Base-by-base conservation (phyloP, 1,140 invertebrate species). In the Physella acuta region DNA sequence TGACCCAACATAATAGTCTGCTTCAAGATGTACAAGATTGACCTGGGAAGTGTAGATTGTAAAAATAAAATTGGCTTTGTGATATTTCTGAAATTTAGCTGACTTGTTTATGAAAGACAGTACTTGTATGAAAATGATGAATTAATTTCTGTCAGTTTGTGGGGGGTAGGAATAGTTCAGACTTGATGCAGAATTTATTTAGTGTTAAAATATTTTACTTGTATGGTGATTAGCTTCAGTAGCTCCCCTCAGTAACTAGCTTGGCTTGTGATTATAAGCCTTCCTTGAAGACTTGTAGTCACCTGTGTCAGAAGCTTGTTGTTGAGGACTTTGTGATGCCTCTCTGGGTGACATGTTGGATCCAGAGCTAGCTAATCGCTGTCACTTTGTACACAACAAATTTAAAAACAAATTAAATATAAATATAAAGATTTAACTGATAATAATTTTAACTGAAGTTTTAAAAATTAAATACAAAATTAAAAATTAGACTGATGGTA, bases 261-360 rank as follows among this genome's bases (percentile, higher is more conserved):
- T 52, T 17, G 17, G 51, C 20, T 16, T 26, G 26, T 17, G 51
- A 26, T 16, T 26, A 52, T n/a, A 17, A 52, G 51, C 3, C 26
- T 26, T n/a, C 20, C 26, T 52, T 17, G 17, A n/a, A n/a, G n/a
- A n/a, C n/a, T n/a, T n/a, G n/a, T n/a, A n/a, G n/a, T n/a, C n/a
- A 17, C 51, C 51, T 52, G 17, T n/a, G 3, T 3, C 28, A 28
- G 17, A 3, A 30, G 55, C 4, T 4, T 4, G 55, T 58, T 33
- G 31, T 28, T 20, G 55, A 58, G 55, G 55, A 36, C 24, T n/a
- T n/a, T n/a, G 24, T 34, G 26, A 66, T 33, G 36, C 52, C 60
- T 60, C 58, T 34, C 49, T 70, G 49, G 58, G 56, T 70, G 59
- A 61, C 58, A 62, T 62, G 59, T 63, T 62, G 59, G 68, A 70